These are phyloP conservation scores for Pachypanchax playfairii DNA, from an alignment of 2,113 vertebrate genomes.

Conservation along the genomic window DNA sequence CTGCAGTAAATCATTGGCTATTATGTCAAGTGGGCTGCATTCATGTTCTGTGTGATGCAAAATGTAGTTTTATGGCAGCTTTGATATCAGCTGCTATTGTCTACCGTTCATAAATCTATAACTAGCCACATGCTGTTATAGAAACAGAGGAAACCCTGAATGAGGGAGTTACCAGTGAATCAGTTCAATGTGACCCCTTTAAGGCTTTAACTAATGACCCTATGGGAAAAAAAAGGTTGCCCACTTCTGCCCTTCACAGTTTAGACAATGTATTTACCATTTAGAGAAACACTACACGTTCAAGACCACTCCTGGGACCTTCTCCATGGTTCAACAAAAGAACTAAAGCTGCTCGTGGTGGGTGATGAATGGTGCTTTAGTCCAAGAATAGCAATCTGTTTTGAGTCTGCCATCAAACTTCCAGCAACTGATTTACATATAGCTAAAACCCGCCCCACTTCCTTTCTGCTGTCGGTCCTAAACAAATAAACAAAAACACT, in stretches of 20 bases:
- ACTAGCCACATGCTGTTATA: too few species aligned
- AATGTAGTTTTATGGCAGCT: too few species aligned
- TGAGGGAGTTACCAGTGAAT: too few species aligned
- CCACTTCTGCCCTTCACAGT: not conserved
- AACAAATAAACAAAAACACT: not conserved
- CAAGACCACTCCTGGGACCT: slow-evolving; percentile 24
- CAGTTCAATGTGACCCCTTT: too few species aligned
- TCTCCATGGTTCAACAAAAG: slow-evolving; percentile 34
- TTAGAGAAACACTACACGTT: slow-evolving; percentile 14
- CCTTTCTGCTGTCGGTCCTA: slow-evolving; percentile 5
- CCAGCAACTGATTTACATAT: slow-evolving; percentile 59
- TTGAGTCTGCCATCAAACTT: slow-evolving; percentile 60
- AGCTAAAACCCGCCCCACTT: slow-evolving; percentile 16
- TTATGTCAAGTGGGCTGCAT: too few species aligned
- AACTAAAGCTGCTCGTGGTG: slow-evolving; percentile 42
- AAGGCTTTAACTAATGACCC: too few species aligned
- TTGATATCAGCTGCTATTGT: too few species aligned
- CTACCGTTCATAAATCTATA: too few species aligned
- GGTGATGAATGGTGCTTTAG: slow-evolving; percentile 72
- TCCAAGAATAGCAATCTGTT: slow-evolving; percentile 67
- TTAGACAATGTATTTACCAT: slow-evolving; percentile 22
- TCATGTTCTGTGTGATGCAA: too few species aligned
- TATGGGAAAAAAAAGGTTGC: too few species aligned
- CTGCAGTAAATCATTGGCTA: too few species aligned
- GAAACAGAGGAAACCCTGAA: too few species aligned